phyloP scores from a whole-genome alignment of 1,140 invertebrate species.

The Agrypnia vestita region DNA sequence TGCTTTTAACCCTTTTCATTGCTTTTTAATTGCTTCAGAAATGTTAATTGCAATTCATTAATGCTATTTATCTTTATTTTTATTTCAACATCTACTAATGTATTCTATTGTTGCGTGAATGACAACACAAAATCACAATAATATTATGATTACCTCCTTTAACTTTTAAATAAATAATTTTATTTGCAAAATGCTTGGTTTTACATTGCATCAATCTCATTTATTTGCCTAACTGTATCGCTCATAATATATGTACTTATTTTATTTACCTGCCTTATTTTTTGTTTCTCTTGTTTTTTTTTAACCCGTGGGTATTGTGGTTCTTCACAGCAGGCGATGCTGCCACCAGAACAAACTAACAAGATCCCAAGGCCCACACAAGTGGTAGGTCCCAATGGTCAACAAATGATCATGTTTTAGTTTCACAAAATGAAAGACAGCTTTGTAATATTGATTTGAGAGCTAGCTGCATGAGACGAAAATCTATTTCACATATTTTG shows the following conservation, averaged over 20 bases:
- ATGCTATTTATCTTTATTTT: neutral
- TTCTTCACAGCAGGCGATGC: constrained; percentile 60
- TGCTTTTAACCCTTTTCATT: neutral
- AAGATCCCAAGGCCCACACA: constrained; percentile 57
- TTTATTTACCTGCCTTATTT: constrained; percentile 22
- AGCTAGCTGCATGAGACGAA: too few relatives aligned
- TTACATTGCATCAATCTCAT: constrained; percentile 9
- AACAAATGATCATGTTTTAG: neutral
- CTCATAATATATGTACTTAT: constrained; percentile 2
- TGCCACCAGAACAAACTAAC: constrained; percentile 60
- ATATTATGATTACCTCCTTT: neutral
- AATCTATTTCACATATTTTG: too few relatives aligned
- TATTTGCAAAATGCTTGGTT: too few relatives aligned
- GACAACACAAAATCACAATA: neutral
- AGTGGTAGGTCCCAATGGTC: constrained; percentile 56
- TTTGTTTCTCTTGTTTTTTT: constrained; percentile 53
- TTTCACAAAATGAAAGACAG: neutral
- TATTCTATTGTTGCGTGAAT: too few relatives aligned
- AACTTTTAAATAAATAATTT: neutral
- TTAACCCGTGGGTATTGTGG: constrained; percentile 56
- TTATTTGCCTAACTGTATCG: neutral
- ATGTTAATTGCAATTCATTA: neutral
- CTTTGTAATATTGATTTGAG: neutral
- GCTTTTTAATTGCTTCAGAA: neutral
- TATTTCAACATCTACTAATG: constrained; percentile 3